Evolutionary conservation across 1,140 invertebrate genomes (phyloP).

Genomic region (Lutraria rhynchaena): DNA sequence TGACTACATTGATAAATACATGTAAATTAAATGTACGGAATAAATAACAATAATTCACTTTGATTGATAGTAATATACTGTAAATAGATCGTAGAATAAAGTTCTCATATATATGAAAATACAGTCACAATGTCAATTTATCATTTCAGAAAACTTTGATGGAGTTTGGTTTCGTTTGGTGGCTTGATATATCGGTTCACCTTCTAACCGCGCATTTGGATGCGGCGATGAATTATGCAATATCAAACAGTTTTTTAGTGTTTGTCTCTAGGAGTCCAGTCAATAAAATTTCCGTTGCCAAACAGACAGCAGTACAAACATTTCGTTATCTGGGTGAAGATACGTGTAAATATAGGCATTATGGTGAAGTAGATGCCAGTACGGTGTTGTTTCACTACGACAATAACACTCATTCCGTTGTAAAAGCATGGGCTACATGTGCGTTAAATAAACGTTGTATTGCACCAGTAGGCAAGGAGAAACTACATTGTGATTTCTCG

Average conservation of each 20-base stretch:
- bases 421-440: slow-evolving; percentile 27
- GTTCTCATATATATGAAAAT: too few species aligned
- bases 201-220: not conserved
- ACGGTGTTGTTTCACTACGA: slow-evolving; percentile 21
- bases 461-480: slow-evolving; percentile 3
- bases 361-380: slow-evolving; percentile 21
- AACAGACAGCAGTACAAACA: slow-evolving; percentile 18
- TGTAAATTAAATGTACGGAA: too few species aligned
- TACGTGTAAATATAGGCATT: slow-evolving; percentile 32
- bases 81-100: too few species aligned
- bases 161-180: slow-evolving; percentile 54
- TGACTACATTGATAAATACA: too few species aligned
- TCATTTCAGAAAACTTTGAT: slow-evolving; percentile 21
- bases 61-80: too few species aligned
- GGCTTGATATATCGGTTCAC: slow-evolving; percentile 28
- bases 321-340: slow-evolving; percentile 29
- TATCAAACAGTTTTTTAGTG: slow-evolving; percentile 9
- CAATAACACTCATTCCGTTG: not conserved
- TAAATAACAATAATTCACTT: too few species aligned
- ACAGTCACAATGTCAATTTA: too few species aligned
- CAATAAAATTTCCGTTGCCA: not conserved
- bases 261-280: not conserved
- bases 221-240: not conserved
- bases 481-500: not conserved
- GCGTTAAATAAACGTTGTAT: slow-evolving; percentile 39